Conservation (phyloP, 2,113 vertebrate species). For the Nesoenas mayeri region DNA sequence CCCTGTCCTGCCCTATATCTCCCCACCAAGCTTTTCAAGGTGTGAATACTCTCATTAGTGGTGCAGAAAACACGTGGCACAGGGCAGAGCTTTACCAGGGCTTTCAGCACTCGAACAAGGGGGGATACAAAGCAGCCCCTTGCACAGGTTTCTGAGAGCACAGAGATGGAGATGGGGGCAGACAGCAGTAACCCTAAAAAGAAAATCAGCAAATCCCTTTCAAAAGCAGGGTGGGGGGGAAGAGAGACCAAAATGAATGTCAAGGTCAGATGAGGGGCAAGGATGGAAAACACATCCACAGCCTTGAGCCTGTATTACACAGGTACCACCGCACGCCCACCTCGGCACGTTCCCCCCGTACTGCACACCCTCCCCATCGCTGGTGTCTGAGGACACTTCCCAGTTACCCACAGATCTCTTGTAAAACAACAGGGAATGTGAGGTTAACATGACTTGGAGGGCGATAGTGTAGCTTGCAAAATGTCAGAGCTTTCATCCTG, state of each 20-base stretch:
- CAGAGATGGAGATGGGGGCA: neutral
- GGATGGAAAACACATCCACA: neutral
- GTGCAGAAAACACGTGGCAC: fast-evolving
- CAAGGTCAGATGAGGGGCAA: neutral
- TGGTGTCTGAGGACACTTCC: neutral
- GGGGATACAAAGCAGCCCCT: neutral
- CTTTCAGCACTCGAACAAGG: fast-evolving
- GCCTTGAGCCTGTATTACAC: neutral
- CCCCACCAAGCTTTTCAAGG: neutral
- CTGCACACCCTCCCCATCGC: neutral
- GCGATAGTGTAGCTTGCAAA: conserved; percentile 34
- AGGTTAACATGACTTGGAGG: conserved; percentile 5
- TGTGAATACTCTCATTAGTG: fast-evolving
- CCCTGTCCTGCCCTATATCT: fast-evolving
- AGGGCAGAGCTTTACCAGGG: neutral
- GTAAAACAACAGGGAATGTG: conserved; percentile 52
- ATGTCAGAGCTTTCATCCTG: conserved; percentile 64
- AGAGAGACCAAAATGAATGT: neutral
- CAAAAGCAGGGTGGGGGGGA: neutral
- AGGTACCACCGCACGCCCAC: neutral
- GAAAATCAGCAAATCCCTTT: neutral
- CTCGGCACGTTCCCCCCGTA: neutral
- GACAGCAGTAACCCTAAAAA: neutral
- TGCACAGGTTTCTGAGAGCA: neutral
- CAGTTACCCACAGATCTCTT: conserved; percentile 16